phyloP scores from a whole-genome alignment of 1,140 invertebrate genomes.

The Magallana gigas region DNA sequence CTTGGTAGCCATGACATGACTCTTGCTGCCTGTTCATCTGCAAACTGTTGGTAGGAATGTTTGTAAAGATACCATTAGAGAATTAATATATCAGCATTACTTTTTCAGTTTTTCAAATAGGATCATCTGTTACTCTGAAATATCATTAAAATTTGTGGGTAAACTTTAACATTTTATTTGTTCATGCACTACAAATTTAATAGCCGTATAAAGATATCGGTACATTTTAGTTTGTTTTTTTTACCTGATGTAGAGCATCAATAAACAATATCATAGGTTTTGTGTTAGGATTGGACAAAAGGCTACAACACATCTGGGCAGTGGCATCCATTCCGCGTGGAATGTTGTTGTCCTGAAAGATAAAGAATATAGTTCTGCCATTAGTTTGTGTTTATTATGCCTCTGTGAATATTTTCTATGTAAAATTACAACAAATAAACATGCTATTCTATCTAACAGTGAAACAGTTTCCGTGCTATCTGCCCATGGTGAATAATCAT shows the following conservation, averaged over 20 bases:
- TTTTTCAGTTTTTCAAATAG: too few relatives aligned
- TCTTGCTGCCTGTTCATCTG: conserved; percentile 73
- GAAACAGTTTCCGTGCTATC: too few relatives aligned
- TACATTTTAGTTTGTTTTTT: not conserved
- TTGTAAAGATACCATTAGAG: not conserved
- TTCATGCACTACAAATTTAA: too few relatives aligned
- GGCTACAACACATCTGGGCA: conserved; percentile 75
- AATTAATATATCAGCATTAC: too few relatives aligned
- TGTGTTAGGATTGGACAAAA: conserved; percentile 76
- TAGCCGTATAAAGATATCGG: too few relatives aligned
- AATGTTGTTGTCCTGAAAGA: conserved; percentile 73
- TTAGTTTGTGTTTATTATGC: not conserved
- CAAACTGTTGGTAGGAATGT: conserved; percentile 66
- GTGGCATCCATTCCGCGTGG: conserved; percentile 74
- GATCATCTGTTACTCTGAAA: too few relatives aligned
- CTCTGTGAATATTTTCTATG: too few relatives aligned
- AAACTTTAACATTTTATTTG: too few relatives aligned
- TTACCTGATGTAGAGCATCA: conserved; percentile 73
- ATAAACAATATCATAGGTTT: conserved; percentile 75
- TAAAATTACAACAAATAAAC: too few relatives aligned
- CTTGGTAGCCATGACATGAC: conserved; percentile 76
- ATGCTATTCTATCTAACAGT: too few relatives aligned
- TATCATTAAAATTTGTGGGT: too few relatives aligned
- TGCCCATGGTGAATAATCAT: too few relatives aligned
- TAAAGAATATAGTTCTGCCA: not conserved